phyloP scores from a whole-genome alignment of 2,888 invertebrate species.

The Drosophila leonis region DNA sequence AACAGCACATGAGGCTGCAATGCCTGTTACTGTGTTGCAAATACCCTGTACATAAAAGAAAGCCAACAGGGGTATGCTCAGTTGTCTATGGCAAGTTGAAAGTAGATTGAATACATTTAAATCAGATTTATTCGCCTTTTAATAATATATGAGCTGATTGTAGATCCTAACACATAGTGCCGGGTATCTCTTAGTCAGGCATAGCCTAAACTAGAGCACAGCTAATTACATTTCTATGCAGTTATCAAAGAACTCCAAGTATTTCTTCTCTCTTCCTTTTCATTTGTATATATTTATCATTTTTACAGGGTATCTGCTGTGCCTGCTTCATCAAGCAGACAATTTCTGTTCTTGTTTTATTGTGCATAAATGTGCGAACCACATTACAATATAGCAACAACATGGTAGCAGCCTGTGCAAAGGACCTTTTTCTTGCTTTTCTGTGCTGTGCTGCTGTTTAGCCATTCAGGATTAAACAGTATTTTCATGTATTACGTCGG shows the following conservation, averaged over 20 bases:
- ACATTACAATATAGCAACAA: slow-evolving; percentile 23
- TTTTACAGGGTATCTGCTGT: background rate
- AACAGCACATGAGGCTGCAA: background rate
- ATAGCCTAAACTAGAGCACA: background rate
- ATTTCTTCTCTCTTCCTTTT: background rate
- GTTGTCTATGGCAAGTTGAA: background rate
- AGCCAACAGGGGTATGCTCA: background rate
- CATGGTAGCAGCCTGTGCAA: slow-evolving; percentile 5
- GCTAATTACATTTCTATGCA: background rate
- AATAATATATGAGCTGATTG: background rate
- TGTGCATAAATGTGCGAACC: slow-evolving; percentile 10
- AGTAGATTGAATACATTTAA: background rate
- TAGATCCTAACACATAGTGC: background rate
- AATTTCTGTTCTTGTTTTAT: slow-evolving; percentile 7
- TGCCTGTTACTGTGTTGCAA: background rate
- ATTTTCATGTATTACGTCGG: slow-evolving; percentile 54
- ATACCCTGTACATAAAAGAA: background rate
- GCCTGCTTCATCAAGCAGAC: background rate
- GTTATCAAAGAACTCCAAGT: background rate
- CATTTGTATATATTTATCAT: background rate
- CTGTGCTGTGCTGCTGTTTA: slow-evolving; percentile 24
- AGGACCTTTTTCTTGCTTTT: slow-evolving; percentile 25
- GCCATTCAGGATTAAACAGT: slow-evolving; percentile 53
- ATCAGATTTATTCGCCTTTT: background rate
- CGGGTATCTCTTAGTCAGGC: background rate